Conservation (phyloP, 2,888 invertebrate species). For the Sepiola atlantica region DNA sequence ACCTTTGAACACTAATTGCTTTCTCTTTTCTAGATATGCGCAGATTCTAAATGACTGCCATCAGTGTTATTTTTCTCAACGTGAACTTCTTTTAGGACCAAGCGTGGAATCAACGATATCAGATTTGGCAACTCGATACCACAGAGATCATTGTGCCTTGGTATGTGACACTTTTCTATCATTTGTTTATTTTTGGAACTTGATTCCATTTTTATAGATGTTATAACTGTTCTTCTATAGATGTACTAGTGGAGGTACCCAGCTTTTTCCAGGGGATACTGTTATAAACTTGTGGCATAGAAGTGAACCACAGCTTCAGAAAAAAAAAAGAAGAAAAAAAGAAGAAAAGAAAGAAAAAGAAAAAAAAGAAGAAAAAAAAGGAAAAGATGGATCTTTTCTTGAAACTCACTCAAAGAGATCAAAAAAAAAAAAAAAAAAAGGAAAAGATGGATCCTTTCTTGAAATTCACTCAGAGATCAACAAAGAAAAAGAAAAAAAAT, state of each 20-base stretch:
- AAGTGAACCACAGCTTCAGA: no score
- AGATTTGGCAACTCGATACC: conserved; percentile 79
- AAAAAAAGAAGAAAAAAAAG: no score
- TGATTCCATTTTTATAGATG: neutral
- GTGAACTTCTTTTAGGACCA: conserved; percentile 82
- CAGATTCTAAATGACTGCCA: conserved; percentile 86
- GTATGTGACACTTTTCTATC: conserved; percentile 75
- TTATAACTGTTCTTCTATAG: neutral
- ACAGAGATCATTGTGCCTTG: conserved; percentile 86
- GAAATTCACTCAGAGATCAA: no score
- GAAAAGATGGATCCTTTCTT: no score
- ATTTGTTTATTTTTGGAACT: neutral
- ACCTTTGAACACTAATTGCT: neutral
- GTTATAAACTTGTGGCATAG: no score
- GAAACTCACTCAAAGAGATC: no score
- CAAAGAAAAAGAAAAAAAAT: no score
- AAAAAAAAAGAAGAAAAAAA: no score
- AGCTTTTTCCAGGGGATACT: no score
- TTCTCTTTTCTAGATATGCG: conserved; percentile 78
- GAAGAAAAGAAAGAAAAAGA: no score
- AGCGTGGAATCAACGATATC: conserved; percentile 83
- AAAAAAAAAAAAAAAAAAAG: no score
- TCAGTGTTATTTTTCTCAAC: conserved; percentile 85
- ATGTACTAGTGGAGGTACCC: neutral
- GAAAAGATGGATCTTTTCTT: no score